phyloP scores from a whole-genome alignment of 2,888 invertebrate species.

The Aromia moschata region DNA sequence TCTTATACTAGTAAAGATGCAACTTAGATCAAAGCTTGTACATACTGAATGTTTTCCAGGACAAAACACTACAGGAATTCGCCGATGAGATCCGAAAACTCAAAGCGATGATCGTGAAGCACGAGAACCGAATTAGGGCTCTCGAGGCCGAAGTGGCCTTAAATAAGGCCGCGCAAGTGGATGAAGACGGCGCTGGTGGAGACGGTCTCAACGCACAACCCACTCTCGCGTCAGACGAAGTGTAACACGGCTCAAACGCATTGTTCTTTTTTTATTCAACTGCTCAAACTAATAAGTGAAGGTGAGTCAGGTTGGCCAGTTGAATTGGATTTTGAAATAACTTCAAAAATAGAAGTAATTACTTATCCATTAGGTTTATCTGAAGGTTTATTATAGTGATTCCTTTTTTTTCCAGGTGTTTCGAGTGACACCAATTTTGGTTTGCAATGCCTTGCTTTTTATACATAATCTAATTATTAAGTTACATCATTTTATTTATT shows the following conservation, averaged over 20 bases:
- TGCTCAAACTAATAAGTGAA: constrained; percentile 40
- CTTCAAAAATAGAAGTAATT: constrained; percentile 9
- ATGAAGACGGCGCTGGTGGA: constrained; percentile 61
- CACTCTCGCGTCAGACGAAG: constrained; percentile 70
- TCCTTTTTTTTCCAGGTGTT: constrained; percentile 38
- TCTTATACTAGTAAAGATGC: too few relatives aligned
- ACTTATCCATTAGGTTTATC: constrained; percentile 2
- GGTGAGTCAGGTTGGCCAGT: too few relatives aligned
- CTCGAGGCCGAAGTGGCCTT: constrained; percentile 73
- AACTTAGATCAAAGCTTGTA: too few relatives aligned
- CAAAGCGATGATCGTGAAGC: constrained; percentile 94
- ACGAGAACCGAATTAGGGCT: constrained; percentile 86
- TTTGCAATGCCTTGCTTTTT: constrained; percentile 50
- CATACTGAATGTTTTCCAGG: constrained; percentile 65
- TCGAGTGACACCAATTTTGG: constrained; percentile 32
- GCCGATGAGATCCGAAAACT: constrained; percentile 90
- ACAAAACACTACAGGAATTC: constrained; percentile 83
- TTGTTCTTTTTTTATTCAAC: constrained; percentile 15
- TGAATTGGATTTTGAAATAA: too few relatives aligned
- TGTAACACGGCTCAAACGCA: constrained; percentile 56
- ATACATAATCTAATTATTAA: constrained; percentile 45
- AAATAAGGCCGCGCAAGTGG: constrained; percentile 49
- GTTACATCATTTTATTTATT: constrained; percentile 50
- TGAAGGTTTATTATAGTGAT: constrained; percentile 17
- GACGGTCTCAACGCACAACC: constrained; percentile 59